phyloP scores from a whole-genome alignment of 2,888 invertebrate genomes.

The Argyra leucocephala region DNA sequence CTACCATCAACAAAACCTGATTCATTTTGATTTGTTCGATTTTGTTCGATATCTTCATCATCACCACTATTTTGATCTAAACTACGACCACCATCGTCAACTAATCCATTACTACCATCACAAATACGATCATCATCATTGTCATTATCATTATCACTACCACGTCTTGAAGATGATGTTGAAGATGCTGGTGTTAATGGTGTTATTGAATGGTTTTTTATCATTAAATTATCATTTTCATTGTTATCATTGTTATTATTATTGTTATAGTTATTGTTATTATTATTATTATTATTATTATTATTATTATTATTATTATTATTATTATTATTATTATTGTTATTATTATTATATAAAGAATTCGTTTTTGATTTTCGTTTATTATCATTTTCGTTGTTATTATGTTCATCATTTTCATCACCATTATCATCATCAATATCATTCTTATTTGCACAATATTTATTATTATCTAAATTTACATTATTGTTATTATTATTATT shows the following conservation, averaged over 20 bases:
- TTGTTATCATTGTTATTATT: background rate
- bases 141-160: background rate
- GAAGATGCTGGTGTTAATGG: background rate
- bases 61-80: background rate
- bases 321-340: constrained; percentile 19
- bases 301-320: constrained; percentile 13
- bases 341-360: constrained; percentile 21
- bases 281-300: constrained; percentile 12
- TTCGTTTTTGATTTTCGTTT: constrained; percentile 21
- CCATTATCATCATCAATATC: constrained; percentile 12
- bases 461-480: constrained; percentile 19
- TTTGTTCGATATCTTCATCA: background rate
- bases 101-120: background rate
- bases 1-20: constrained; percentile 42
- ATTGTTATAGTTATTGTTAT: background rate
- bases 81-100: background rate
- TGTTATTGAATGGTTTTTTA: background rate
- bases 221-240: background rate
- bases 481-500: constrained; percentile 16
- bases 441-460: constrained; percentile 12
- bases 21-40: constrained; percentile 31
- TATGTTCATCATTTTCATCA: constrained; percentile 9
- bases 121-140: background rate
- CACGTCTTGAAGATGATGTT: background rate
- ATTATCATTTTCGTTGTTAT: constrained; percentile 15